These are phyloP conservation scores for Fissipunctia ypsillon DNA, from an alignment of 2,888 invertebrate species.

Conservation along the genomic window DNA sequence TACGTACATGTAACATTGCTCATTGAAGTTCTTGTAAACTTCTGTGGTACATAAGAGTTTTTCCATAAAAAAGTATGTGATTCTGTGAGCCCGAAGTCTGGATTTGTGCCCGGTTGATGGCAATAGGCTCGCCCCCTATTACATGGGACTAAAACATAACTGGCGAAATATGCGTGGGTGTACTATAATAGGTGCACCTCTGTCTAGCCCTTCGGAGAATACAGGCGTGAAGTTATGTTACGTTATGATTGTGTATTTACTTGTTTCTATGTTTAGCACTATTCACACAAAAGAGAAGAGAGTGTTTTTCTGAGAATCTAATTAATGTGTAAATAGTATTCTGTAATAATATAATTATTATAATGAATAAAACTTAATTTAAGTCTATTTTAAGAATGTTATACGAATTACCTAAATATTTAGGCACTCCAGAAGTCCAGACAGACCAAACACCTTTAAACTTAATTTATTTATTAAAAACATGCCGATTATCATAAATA, in stretches of 20 bases:
- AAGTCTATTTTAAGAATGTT: slow-evolving; percentile 9
- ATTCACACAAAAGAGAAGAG: not conserved
- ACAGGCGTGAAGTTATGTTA: too few species aligned
- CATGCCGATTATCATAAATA: not conserved
- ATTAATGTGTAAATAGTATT: not conserved
- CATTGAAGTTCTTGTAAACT: not conserved
- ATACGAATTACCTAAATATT: not conserved
- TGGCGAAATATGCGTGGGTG: too few species aligned
- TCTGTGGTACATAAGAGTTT: not conserved
- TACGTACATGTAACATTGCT: not conserved
- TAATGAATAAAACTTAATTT: slow-evolving; percentile 2
- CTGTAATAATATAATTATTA: too few species aligned
- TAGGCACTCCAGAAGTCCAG: slow-evolving; percentile 4
- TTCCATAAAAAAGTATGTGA: not conserved
- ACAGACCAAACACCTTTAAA: not conserved
- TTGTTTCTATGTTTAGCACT: too few species aligned
- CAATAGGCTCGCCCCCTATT: too few species aligned
- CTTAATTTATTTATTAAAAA: slow-evolving; percentile 9
- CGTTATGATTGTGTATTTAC: too few species aligned
- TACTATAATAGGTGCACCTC: too few species aligned
- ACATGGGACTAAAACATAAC: too few species aligned
- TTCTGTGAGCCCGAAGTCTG: too few species aligned
- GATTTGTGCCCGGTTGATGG: too few species aligned
- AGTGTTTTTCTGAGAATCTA: not conserved
- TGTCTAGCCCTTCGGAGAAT: too few species aligned